These are phyloP conservation scores for Neuroscelio doddi DNA, from an alignment of 2,888 invertebrate species.

Conservation along the genomic window DNA sequence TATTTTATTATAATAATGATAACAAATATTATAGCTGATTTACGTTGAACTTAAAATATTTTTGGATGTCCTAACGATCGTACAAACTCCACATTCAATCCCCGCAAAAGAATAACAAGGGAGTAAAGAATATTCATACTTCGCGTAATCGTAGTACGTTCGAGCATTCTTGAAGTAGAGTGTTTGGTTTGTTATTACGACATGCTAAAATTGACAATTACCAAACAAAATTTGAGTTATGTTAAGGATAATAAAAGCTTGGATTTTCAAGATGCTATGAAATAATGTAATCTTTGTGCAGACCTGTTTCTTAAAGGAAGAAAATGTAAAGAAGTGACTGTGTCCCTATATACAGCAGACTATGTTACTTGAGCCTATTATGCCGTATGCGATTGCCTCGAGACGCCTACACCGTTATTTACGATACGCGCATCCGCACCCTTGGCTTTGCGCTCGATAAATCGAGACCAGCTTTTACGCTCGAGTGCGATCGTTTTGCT, in stretches of 20 bases:
- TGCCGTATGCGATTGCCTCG: constrained; percentile 28
- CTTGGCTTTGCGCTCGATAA: constrained; percentile 40
- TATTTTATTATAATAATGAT: neutral
- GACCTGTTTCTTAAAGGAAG: neutral
- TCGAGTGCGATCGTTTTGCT: constrained; percentile 36
- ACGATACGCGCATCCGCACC: constrained; percentile 44
- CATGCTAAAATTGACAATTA: neutral
- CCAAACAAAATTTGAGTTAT: too few species aligned
- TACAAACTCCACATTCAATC: too few species aligned
- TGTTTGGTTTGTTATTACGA: neutral
- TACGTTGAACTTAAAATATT: too few species aligned
- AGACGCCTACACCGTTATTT: constrained; percentile 41
- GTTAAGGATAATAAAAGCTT: too few species aligned
- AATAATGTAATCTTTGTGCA: too few species aligned
- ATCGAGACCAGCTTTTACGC: constrained; percentile 40
- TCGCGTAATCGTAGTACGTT: too few species aligned
- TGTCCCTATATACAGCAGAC: neutral
- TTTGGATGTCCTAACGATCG: too few species aligned
- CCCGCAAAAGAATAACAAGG: too few species aligned
- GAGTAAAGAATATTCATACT: too few species aligned
- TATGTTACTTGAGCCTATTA: constrained; percentile 18
- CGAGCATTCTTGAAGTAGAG: neutral
- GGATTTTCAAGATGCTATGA: too few species aligned
- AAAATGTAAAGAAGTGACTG: neutral
- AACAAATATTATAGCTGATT: neutral